Base-by-base conservation (phyloP, 2,113 vertebrate species). In the Megaceryle torquata region DNA sequence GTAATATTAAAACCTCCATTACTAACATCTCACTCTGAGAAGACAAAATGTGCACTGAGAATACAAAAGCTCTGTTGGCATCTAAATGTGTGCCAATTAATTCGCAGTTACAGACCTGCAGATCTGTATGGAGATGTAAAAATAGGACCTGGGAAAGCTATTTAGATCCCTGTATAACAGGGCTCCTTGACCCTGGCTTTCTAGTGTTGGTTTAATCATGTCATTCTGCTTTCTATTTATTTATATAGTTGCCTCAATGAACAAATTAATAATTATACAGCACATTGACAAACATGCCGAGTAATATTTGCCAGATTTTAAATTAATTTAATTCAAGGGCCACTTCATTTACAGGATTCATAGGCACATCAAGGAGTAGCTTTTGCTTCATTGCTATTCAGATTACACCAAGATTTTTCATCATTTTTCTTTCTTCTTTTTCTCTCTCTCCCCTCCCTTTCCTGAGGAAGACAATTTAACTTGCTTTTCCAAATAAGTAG, bases 201-300 rank as follows among this genome's bases (percentile, higher is more conserved):
- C 97, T 97, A 98, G 95, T 96, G 97, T 97, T 98, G 93, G 96
- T 97, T 98, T 98, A 98, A 98, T 98, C 97, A 96, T 98, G 98
- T 95, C 97, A 98, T 98, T 98, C 97, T 98, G 97, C 98, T 98
- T 98, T 98, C 98, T 98, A 98, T 98, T 98, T 98, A 98, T 98
- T 98, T 98, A 98, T 98, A 98, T 98, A 97, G 98, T 97, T 98
- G 96, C 98, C 93, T 98, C 98, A 98, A 97, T 98, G 98, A 98
- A 98, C 98, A 98, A 98, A 98, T 98, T 98, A 98, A 98, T 98
- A 98, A 98, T 98, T 98, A 98, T 98, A 98, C 98, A 98, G 98
- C 98, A 97, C 98, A 98, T 98, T 98, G 98, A 98, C 97, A 98
- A 98, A 98, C 98, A 98, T 95, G 97, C 96, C 95, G 93, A 97